phyloP scores from a whole-genome alignment of 2,113 vertebrate genomes.

The Syrrhaptes paradoxus region DNA sequence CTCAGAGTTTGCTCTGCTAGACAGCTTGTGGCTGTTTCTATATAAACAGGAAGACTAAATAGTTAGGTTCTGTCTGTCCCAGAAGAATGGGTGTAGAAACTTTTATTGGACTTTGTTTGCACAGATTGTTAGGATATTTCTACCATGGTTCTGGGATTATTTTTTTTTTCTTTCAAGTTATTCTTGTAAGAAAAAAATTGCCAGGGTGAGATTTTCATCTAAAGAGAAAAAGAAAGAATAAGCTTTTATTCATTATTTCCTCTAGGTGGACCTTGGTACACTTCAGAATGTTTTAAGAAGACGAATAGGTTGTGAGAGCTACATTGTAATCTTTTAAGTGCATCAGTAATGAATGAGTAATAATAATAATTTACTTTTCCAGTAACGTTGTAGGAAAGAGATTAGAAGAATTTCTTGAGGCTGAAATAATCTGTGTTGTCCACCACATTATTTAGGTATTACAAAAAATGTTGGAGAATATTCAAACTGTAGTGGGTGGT shows the following conservation, averaged over 20 bases:
- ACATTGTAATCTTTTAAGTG: neutral
- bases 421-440: neutral
- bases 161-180: constrained; percentile 22
- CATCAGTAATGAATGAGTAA: neutral
- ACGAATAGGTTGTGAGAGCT: constrained; percentile 32
- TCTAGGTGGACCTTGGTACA: neutral
- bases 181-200: constrained; percentile 9
- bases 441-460: neutral
- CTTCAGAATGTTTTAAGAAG: constrained; percentile 51
- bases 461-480: neutral
- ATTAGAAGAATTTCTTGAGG: neutral
- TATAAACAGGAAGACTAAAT: neutral
- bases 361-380: constrained; percentile 7
- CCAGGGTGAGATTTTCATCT: constrained; percentile 51
- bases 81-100: constrained; percentile 22
- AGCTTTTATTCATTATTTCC: neutral
- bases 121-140: neutral
- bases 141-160: neutral
- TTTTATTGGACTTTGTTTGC: constrained; percentile 19
- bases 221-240: neutral
- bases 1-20: neutral
- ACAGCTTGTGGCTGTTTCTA: neutral
- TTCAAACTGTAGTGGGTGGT: neutral
- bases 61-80: neutral
- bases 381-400: neutral